Percentiles rank a stretch among this genome's conserved stretches.
Evolutionary conservation across 2,113 vertebrate species (phyloP).

Genomic region (Muntiacus reevesi): DNA sequence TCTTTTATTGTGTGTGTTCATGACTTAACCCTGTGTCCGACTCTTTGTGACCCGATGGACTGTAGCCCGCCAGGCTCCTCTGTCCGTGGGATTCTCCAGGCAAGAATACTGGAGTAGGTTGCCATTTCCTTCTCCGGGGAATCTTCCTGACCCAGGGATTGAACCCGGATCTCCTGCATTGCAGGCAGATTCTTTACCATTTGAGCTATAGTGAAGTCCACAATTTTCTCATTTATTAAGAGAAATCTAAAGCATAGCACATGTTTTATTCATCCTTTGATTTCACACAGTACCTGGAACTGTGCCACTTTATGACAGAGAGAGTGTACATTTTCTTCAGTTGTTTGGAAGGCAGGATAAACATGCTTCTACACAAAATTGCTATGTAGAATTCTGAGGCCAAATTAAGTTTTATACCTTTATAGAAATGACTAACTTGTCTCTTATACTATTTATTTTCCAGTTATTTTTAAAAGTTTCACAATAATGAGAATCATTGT

Average conservation of each 20-base stretch:
- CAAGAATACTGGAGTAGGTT: neutral
- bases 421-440: neutral
- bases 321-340: neutral
- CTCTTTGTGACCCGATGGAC: neutral
- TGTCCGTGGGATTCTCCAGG: neutral
- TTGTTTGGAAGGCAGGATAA: neutral
- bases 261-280: neutral
- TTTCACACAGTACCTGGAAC: neutral
- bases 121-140: neutral
- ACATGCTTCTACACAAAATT: neutral
- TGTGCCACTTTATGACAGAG: neutral
- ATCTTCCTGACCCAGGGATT: neutral
- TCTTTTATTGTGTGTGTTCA: neutral
- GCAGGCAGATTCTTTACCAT: neutral
- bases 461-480: neutral
- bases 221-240: neutral
- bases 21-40: neutral
- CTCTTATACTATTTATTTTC: neutral
- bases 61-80: accelerated
- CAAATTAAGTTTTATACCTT: neutral
- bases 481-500: neutral
- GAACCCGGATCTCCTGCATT: neutral
- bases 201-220: neutral
- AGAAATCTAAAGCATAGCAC: neutral
- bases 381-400: neutral